A percentile compares a stretch with the other conserved stretches of the same genome.
phyloP scores from a whole-genome alignment of 2,888 invertebrate genomes.

The Belgica antarctica region DNA sequence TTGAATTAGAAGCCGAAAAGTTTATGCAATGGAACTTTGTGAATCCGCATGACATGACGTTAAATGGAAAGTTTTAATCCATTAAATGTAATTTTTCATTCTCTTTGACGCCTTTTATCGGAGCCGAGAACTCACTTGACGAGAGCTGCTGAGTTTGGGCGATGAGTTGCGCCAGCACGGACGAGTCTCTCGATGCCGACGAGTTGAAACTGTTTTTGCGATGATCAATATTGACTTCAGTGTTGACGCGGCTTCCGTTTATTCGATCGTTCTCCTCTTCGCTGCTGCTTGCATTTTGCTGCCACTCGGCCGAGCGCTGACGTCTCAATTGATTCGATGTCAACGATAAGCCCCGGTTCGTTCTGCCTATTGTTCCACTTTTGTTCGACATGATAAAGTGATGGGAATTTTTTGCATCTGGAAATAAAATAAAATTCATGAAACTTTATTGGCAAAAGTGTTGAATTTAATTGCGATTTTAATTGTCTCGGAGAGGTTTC shows the following conservation, averaged over 20 bases:
- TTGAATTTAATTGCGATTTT: background rate
- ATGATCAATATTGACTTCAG: slow-evolving; percentile 50
- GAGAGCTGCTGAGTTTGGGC: slow-evolving; percentile 61
- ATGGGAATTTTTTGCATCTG: slow-evolving; percentile 44
- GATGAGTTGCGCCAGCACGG: slow-evolving; percentile 58
- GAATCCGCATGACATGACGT: too few relatives aligned
- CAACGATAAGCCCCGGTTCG: slow-evolving; percentile 31
- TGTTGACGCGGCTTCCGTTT: slow-evolving; percentile 6
- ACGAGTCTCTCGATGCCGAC: slow-evolving; percentile 49
- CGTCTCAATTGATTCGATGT: slow-evolving; percentile 53
- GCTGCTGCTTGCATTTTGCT: slow-evolving; percentile 58
- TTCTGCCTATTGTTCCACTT: slow-evolving; percentile 35
- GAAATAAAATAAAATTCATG: background rate
- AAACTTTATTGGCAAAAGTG: background rate
- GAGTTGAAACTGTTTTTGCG: slow-evolving; percentile 37
- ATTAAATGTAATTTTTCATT: too few relatives aligned
- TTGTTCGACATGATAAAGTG: slow-evolving; percentile 29
- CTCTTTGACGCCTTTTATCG: too few relatives aligned
- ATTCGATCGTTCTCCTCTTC: slow-evolving; percentile 57
- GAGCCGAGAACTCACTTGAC: slow-evolving; percentile 39
- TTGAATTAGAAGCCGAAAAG: too few relatives aligned
- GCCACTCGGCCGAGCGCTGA: slow-evolving; percentile 61
- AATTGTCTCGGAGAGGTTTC: background rate
- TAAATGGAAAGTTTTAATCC: too few relatives aligned
- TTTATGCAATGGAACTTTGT: too few relatives aligned